These are phyloP conservation scores for Hymenochirus boettgeri DNA, from an alignment of 2,113 vertebrate species.

Conservation along the genomic window DNA sequence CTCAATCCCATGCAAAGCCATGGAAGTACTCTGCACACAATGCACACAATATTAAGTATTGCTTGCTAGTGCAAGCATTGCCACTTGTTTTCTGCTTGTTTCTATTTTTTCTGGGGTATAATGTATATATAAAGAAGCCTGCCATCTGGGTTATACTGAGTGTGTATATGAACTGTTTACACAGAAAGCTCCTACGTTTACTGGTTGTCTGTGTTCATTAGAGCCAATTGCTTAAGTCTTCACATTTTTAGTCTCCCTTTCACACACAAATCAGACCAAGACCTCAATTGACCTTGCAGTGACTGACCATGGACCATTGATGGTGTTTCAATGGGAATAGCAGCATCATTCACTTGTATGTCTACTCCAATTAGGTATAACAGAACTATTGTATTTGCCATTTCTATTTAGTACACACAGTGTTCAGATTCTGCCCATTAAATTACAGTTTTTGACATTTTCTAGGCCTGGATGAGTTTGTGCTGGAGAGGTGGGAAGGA, in stretches of 20 bases:
- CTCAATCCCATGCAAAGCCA: not conserved
- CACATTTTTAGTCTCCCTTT: constrained; percentile 1
- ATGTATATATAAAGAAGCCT: too few species aligned
- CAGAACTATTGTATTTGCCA: not conserved
- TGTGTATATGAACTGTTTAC: too few species aligned
- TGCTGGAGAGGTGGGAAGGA: constrained; percentile 48
- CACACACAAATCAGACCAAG: constrained; percentile 16
- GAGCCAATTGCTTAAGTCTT: not conserved
- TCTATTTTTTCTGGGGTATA: too few species aligned
- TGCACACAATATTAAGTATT: too few species aligned
- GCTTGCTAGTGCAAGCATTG: too few species aligned
- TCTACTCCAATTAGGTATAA: not conserved
- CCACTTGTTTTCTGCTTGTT: too few species aligned
- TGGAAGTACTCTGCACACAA: not conserved
- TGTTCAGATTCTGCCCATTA: constrained; percentile 39
- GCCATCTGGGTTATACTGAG: too few species aligned
- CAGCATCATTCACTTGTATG: not conserved
- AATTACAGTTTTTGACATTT: constrained; percentile 54
- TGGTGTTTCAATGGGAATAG: constrained; percentile 16
- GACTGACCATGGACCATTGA: constrained; percentile 15
- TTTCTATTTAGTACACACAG: constrained; percentile 18
- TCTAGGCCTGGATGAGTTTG: constrained; percentile 51
- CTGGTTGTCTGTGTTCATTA: constrained; percentile 5
- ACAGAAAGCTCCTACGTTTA: too few species aligned
- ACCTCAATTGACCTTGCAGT: constrained; percentile 29